phyloP scores from a whole-genome alignment of 2,113 vertebrate genomes.

The Gymnocephalus cernua region DNA sequence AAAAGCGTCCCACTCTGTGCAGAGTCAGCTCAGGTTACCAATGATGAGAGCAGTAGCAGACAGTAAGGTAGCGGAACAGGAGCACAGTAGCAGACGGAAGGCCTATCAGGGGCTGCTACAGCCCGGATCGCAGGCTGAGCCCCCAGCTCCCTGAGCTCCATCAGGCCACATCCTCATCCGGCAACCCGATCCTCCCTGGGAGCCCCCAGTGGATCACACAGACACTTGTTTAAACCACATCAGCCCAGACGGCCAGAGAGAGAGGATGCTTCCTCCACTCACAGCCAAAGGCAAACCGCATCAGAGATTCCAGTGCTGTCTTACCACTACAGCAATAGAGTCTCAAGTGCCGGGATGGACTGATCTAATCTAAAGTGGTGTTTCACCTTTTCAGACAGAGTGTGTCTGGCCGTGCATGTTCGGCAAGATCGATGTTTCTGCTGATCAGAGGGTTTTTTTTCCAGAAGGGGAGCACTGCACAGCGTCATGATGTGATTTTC shows the following conservation, averaged over 20 bases:
- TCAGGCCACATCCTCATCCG: slow-evolving; percentile 81
- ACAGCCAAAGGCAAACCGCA: slow-evolving; percentile 66
- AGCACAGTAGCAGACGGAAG: slow-evolving; percentile 64
- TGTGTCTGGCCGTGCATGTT: slow-evolving; percentile 26
- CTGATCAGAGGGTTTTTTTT: slow-evolving; percentile 47
- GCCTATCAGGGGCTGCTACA: slow-evolving; percentile 23
- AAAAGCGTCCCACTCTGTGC: slow-evolving; percentile 34
- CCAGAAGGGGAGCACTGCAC: slow-evolving; percentile 23
- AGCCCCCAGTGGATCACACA: slow-evolving; percentile 69
- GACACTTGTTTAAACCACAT: slow-evolving; percentile 82
- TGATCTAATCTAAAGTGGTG: slow-evolving; percentile 59
- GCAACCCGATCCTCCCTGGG: slow-evolving; percentile 75
- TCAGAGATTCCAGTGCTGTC: slow-evolving; percentile 55
- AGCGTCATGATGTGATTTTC: slow-evolving; percentile 58
- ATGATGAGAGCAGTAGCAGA: slow-evolving; percentile 53
- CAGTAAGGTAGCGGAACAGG: slow-evolving; percentile 49
- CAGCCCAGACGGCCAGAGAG: slow-evolving; percentile 64
- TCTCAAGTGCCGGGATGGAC: slow-evolving; percentile 44
- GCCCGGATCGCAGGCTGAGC: slow-evolving; percentile 27
- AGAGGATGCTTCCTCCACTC: slow-evolving; percentile 75
- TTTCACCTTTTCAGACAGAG: slow-evolving; percentile 50
- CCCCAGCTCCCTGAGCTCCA: slow-evolving; percentile 61
- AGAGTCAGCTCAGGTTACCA: slow-evolving; percentile 65
- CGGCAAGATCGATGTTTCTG: slow-evolving; percentile 24
- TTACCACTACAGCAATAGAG: slow-evolving; percentile 29